Evolutionary conservation across 1,140 invertebrate genomes (phyloP).

Genomic region (Hirudo medicinalis): DNA sequence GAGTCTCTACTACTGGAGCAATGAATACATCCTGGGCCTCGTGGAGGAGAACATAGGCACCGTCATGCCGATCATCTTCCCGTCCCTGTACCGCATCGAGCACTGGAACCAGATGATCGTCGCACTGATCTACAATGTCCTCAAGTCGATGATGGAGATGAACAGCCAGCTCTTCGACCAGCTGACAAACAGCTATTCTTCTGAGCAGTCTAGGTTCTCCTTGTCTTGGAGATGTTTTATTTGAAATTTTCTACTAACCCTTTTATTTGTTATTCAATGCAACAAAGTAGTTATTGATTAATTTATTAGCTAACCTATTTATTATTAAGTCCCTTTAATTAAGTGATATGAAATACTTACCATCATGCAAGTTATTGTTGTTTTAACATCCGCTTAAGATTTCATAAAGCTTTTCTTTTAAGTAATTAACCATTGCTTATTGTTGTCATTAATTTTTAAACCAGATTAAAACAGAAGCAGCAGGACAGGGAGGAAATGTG

Average conservation of each 20-base stretch:
- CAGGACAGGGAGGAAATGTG: constrained; percentile 40
- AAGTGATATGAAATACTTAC: no score
- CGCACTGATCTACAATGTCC: constrained; percentile 93
- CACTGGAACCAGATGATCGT: constrained; percentile 99
- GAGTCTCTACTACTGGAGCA: constrained; percentile 48
- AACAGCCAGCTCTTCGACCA: constrained; percentile 93
- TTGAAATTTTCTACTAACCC: no score
- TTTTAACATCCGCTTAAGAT: no score
- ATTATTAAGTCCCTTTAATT: no score
- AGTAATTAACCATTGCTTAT: no score
- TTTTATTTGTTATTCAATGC: no score
- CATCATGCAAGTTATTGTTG: no score
- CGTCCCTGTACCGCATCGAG: constrained; percentile 77
- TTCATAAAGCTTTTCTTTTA: no score
- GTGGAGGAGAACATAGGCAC: constrained; percentile 43
- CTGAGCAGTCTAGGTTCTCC: no score
- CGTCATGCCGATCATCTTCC: constrained; percentile 65
- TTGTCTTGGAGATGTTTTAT: no score
- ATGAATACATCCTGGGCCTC: constrained; percentile 47
- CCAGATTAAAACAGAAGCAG: constrained; percentile 40
- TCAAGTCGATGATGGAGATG: constrained; percentile 99
- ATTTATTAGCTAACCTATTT: no score
- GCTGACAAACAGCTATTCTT: constrained; percentile 47
- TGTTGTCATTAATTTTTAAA: background rate
- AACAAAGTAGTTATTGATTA: no score